A percentile compares a stretch with the other conserved stretches of the same genome.
Conservation (phyloP, 2,888 invertebrate genomes). For the Spodoptera picta region DNA sequence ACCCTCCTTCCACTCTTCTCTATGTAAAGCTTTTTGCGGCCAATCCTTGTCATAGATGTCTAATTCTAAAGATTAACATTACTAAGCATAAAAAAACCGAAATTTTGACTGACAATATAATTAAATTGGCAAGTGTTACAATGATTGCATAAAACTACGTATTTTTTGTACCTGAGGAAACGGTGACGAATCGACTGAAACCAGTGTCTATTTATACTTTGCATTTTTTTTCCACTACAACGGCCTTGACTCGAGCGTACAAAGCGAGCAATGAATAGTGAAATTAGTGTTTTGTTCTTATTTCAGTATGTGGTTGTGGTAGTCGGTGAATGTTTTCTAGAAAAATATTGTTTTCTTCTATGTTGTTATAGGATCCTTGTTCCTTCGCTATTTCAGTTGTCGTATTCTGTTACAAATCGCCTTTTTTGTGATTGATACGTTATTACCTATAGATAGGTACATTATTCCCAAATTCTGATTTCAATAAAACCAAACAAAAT, state of each 20-base stretch:
- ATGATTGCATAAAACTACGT: conserved; percentile 11
- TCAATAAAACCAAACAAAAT: no score
- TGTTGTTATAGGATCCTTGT: not conserved
- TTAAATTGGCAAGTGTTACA: conserved; percentile 23
- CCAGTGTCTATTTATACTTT: conserved; percentile 61
- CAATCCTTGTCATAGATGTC: no score
- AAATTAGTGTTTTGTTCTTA: conserved; percentile 56
- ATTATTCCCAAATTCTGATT: no score
- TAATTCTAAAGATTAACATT: no score
- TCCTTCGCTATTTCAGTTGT: not conserved
- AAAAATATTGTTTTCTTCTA: conserved; percentile 13
- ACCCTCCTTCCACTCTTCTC: no score
- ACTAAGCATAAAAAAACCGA: conserved; percentile 2
- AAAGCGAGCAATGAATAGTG: conserved; percentile 58
- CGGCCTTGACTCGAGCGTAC: conserved; percentile 61
- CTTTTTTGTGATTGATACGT: no score
- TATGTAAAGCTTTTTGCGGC: no score
- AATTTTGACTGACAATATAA: conserved; percentile 25
- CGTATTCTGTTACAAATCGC: no score
- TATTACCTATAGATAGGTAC: no score
- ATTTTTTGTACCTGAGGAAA: conserved; percentile 14
- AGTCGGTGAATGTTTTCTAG: conserved; percentile 13
- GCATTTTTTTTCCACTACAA: conserved; percentile 58
- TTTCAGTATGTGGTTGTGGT: conserved; percentile 15
- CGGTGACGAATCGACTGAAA: conserved; percentile 63